phyloP scores from a whole-genome alignment of 2,113 vertebrate genomes.

The Columba livia region DNA sequence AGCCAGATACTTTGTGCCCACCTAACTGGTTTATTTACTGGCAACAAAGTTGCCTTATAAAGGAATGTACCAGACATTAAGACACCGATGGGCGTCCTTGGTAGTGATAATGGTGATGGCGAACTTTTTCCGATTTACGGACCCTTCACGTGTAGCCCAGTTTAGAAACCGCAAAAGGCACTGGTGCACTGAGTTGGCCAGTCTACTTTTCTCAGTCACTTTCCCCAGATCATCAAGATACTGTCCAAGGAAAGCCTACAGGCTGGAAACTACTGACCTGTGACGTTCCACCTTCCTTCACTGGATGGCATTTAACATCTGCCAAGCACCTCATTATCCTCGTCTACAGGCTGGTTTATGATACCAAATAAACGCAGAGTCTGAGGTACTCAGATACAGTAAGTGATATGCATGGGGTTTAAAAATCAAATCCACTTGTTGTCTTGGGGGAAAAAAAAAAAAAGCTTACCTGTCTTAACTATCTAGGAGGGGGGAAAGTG shows the following conservation, averaged over 20 bases:
- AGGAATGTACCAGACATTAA: neutral
- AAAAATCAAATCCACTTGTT: neutral
- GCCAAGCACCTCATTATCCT: neutral
- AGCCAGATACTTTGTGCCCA: neutral
- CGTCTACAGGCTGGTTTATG: neutral
- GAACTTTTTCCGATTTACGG: neutral
- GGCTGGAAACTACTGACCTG: neutral
- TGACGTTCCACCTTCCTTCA: neutral
- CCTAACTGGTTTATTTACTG: neutral
- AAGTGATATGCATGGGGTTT: accelerated
- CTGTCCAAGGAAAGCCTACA: neutral
- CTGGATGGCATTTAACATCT: neutral
- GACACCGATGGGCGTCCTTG: neutral
- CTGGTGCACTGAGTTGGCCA: neutral
- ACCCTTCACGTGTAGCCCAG: neutral
- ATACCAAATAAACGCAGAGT: neutral
- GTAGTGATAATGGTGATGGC: neutral
- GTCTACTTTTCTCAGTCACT: neutral
- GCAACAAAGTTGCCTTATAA: neutral
- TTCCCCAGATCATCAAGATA: neutral
- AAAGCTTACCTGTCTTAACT: neutral
- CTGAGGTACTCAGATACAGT: neutral
- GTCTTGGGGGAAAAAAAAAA: neutral
- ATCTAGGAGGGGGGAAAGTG: neutral
- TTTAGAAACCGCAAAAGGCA: neutral